Base-by-base conservation (phyloP, 2,797 vertebrate genomes). In the Argyrosomus regius region DNA sequence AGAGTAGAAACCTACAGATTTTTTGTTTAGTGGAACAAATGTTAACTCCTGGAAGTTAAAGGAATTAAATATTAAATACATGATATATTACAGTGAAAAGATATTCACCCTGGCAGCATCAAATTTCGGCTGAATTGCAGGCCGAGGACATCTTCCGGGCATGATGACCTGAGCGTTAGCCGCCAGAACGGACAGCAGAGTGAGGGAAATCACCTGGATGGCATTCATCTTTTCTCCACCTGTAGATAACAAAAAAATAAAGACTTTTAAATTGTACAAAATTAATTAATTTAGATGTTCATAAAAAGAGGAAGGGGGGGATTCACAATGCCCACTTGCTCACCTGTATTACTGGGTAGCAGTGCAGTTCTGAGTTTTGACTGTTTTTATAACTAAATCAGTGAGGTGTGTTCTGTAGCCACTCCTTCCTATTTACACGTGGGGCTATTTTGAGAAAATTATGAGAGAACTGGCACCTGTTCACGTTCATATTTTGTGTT, bases 61-160 rank as follows among this genome's bases (percentile, higher is more conserved):
- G 6, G 0, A 52, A 48, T 28, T 9, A 0, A 35, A 49, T 28
- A 52, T 26, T 10, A 3, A 20, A 49, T 2, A 7, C 16, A 59
- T 46, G 8, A 41, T 16, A 18, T 22, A 26, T 17, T 8, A 17
- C 22, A 18, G 20, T 43, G 11, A 52, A 12, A 18, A 16, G 9
- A 0, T 69, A 14, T 59, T 90, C 72, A 94, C 93, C 89, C 70
- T 87, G 62, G 92, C 60, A 45, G 87, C 69, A 54, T 95, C 92
- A 74, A 95, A 94, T 74, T 94, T 82, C 84, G 95, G 82, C 89
- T 97, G 94, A 46, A 97, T 95, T 0, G 95, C 86, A 2, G 95
- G 93, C 3, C 86, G 75, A 0, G 96, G 96, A 76, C 97, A 97
- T 13, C 81, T 94, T 61, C 96, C 96, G 7, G 94, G 64, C 10